Conservation (phyloP, 2,113 vertebrate genomes). For the Merops nubicus region DNA sequence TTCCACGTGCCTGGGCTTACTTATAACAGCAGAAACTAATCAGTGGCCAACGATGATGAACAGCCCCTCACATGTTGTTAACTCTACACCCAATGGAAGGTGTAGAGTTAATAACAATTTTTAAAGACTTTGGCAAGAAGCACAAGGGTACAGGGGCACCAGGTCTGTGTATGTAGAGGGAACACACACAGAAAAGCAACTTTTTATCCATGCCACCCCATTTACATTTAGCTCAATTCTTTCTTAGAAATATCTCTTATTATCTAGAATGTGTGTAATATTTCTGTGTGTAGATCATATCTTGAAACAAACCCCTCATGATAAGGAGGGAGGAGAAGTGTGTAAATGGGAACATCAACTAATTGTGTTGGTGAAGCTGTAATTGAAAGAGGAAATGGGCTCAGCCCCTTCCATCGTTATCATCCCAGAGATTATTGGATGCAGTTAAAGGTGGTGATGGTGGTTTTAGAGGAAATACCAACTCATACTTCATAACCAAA, state of each 20-base stretch:
- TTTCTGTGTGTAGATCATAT: neutral
- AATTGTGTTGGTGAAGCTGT: neutral
- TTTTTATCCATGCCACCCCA: neutral
- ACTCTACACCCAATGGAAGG: slow-evolving; percentile 21
- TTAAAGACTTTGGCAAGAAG: neutral
- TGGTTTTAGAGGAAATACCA: neutral
- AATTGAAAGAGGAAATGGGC: slow-evolving; percentile 13
- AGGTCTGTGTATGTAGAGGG: neutral
- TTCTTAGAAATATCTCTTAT: slow-evolving; percentile 37
- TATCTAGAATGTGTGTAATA: slow-evolving; percentile 29
- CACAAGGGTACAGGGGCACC: fast-evolving
- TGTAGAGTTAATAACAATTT: no score
- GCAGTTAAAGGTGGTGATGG: neutral
- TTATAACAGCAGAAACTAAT: slow-evolving; percentile 49
- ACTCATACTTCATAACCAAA: neutral
- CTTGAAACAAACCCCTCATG: slow-evolving; percentile 49
- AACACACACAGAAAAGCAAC: neutral
- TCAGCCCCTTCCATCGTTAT: neutral
- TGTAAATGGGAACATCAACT: neutral
- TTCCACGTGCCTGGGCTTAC: neutral
- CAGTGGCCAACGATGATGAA: slow-evolving; percentile 43
- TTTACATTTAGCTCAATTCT: neutral
- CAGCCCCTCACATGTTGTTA: slow-evolving; percentile 24
- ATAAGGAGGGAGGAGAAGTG: neutral
- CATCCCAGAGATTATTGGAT: neutral